phyloP scores from a whole-genome alignment of 2,797 vertebrate species.

The Oophaga sylvatica region DNA sequence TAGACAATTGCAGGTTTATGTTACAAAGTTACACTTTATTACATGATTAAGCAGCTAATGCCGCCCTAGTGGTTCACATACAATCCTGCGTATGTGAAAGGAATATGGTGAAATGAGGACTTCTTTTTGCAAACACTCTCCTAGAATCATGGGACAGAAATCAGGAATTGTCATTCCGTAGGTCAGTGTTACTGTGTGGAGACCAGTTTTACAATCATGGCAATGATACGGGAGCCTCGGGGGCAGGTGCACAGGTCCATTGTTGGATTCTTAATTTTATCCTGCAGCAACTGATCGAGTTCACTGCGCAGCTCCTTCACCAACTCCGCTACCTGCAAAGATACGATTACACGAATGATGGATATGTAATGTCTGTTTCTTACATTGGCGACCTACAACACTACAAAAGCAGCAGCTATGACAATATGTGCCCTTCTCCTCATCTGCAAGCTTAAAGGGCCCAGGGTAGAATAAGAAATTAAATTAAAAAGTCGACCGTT shows the following conservation, averaged over 20 bases:
- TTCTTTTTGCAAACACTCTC: not conserved
- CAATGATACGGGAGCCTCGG: conserved; percentile 92
- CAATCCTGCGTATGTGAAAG: not conserved
- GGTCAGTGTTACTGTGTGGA: conserved; percentile 81
- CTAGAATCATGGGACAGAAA: not conserved
- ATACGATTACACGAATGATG: not conserved
- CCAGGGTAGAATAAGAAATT: too few species aligned
- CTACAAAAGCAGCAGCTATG: not conserved
- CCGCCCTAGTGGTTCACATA: not conserved
- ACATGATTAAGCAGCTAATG: not conserved
- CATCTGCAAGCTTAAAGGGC: not conserved
- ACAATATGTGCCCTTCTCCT: not conserved
- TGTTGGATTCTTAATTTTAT: conserved; percentile 92
- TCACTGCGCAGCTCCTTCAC: conserved; percentile 92
- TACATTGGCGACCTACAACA: not conserved
- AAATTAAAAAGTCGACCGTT: too few species aligned
- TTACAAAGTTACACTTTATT: not conserved
- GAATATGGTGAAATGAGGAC: not conserved
- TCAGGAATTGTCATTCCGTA: not conserved
- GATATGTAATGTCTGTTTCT: not conserved
- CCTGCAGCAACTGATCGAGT: conserved; percentile 92
- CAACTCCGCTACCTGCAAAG: conserved; percentile 88
- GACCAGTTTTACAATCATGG: conserved; percentile 92
- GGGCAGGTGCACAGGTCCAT: conserved; percentile 91
- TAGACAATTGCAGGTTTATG: not conserved